Conservation (phyloP, 2,113 vertebrate species). For the Emydura subglobosa region DNA sequence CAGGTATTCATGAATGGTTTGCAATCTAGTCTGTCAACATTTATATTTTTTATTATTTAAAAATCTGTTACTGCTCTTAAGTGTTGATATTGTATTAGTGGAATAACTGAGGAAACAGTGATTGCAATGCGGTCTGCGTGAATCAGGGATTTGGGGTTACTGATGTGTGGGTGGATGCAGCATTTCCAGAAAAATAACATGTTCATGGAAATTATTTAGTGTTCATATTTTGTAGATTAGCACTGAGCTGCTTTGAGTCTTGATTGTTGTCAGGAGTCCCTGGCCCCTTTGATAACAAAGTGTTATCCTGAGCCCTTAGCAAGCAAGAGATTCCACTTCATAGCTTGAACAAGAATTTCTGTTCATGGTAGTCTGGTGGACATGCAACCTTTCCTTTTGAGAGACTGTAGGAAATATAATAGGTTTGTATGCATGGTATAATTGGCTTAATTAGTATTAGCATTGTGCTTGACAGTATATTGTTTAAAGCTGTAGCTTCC, state of each 20-base stretch:
- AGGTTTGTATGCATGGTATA: background rate
- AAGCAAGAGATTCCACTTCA: background rate
- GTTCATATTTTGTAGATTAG: background rate
- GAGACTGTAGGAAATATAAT: fast-evolving
- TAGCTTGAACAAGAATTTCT: background rate
- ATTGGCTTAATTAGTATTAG: background rate
- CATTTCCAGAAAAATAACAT: background rate
- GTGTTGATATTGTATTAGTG: fast-evolving
- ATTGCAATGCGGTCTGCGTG: background rate
- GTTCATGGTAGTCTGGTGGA: background rate
- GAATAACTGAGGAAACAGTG: background rate
- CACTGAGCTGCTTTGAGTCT: background rate
- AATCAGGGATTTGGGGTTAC: background rate
- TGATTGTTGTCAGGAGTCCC: background rate
- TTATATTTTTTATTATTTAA: too few relatives aligned
- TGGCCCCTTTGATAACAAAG: background rate
- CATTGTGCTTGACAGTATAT: background rate
- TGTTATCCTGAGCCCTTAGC: background rate
- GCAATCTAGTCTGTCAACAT: background rate
- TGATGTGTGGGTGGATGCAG: background rate
- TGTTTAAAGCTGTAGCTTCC: background rate
- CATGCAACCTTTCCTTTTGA: fast-evolving
- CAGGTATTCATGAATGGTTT: background rate
- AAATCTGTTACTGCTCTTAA: background rate
- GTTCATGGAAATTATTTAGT: background rate